Percentiles rank a stretch among this genome's conserved stretches.
These are phyloP conservation scores for Lucilia sericata DNA, from an alignment of 1,140 invertebrate species.

Conservation along the genomic window DNA sequence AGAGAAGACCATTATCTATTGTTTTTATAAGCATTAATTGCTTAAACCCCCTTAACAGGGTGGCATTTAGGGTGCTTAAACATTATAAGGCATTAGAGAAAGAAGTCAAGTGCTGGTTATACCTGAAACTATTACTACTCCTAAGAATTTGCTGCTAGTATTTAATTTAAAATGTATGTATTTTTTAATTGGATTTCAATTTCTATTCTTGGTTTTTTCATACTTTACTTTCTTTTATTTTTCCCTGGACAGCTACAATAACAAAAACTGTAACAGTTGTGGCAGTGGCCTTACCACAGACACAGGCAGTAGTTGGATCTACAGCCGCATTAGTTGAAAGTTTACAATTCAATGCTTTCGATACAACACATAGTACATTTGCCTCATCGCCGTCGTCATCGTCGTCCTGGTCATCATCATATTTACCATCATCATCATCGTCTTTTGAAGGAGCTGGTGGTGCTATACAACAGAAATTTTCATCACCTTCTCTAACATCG, in stretches of 20 bases:
- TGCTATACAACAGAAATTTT: constrained; percentile 26
- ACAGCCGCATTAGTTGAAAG: constrained; percentile 29
- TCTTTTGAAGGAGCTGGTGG: constrained; percentile 23
- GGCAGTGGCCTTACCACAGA: constrained; percentile 16
- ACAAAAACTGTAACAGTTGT: constrained; percentile 28
- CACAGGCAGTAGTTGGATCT: constrained; percentile 20
- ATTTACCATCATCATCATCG: constrained; percentile 1
- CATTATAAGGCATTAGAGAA: too few relatives aligned
- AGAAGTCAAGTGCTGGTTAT: too few relatives aligned
- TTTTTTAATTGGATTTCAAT: constrained; percentile 33
- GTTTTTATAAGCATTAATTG: too few relatives aligned
- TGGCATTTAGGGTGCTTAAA: too few relatives aligned
- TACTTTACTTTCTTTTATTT: not conserved
- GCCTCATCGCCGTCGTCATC: constrained; percentile 17
- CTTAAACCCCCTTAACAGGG: too few relatives aligned
- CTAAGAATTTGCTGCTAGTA: not conserved
- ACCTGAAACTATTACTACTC: too few relatives aligned
- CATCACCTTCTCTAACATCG: constrained; percentile 13
- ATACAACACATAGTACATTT: constrained; percentile 34
- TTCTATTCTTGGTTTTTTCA: not conserved
- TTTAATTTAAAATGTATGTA: constrained; percentile 16
- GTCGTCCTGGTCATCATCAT: not conserved
- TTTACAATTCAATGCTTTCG: constrained; percentile 40
- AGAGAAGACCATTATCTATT: too few relatives aligned
- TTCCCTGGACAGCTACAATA: constrained; percentile 9